Conservation (phyloP, 2,113 vertebrate genomes). For the Otolemur garnettii region DNA sequence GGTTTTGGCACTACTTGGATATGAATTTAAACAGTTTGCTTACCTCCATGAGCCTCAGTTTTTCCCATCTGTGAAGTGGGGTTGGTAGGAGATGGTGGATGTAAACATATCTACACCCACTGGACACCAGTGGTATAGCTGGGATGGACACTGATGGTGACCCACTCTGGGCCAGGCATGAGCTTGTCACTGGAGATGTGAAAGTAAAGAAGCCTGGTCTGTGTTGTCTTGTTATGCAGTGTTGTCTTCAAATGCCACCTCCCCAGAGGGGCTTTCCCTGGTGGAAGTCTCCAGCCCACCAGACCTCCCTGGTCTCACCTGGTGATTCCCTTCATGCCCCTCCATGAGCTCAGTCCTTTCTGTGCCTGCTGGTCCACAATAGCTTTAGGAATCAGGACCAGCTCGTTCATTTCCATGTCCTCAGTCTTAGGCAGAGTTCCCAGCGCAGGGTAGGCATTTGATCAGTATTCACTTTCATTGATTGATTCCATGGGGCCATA, state of each 20-base stretch:
- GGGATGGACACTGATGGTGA: background rate
- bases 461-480: background rate
- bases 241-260: background rate
- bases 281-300: background rate
- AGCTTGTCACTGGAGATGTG: conserved; percentile 66
- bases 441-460: background rate
- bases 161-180: conserved; percentile 60
- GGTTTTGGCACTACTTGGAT: background rate
- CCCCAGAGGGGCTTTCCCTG: background rate
- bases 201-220: background rate
- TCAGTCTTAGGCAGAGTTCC: background rate
- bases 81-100: background rate
- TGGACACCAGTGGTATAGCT: background rate
- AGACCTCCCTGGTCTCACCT: background rate
- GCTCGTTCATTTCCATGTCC: rapidly evolving
- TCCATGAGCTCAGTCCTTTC: background rate
- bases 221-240: background rate
- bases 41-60: background rate
- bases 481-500: too few relatives aligned
- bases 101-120: too few relatives aligned
- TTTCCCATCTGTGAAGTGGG: background rate
- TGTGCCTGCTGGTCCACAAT: rapidly evolving
- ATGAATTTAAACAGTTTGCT: background rate
- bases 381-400: background rate
- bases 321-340: background rate